Evolutionary conservation across 1,140 invertebrate genomes (phyloP).

Genomic region (Notospermus geniculatus): DNA sequence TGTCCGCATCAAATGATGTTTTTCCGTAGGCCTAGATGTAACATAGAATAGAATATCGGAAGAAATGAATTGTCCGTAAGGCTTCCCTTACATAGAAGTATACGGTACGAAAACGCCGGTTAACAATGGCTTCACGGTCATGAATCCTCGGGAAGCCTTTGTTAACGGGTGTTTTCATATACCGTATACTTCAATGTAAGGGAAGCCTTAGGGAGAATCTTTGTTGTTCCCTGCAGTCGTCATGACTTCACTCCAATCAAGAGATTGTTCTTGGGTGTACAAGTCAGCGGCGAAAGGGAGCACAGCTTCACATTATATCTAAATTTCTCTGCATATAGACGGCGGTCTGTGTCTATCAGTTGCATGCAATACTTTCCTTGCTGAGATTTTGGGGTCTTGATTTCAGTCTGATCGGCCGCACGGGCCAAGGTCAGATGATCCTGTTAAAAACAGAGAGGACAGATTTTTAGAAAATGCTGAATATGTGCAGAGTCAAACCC

Average conservation of each 20-base stretch:
- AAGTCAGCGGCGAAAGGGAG: conserved; percentile 73
- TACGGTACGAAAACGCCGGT: too few relatives aligned
- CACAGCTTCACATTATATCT: conserved; percentile 75
- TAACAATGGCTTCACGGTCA: too few relatives aligned
- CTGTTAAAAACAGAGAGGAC: conserved; percentile 50
- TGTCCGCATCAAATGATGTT: too few relatives aligned
- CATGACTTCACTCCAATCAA: conserved; percentile 68
- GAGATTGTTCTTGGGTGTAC: conserved; percentile 92
- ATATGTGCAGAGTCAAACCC: background rate
- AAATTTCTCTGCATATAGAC: conserved; percentile 68
- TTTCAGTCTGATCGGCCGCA: conserved; percentile 80
- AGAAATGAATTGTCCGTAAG: too few relatives aligned
- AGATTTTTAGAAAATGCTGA: background rate
- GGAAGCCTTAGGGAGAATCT: too few relatives aligned
- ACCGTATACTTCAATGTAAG: too few relatives aligned
- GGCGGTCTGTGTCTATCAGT: conserved; percentile 83
- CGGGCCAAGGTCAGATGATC: conserved; percentile 81
- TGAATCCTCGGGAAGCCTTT: too few relatives aligned
- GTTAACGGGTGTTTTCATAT: too few relatives aligned
- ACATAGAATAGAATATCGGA: too few relatives aligned
- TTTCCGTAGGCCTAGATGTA: too few relatives aligned
- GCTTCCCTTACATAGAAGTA: too few relatives aligned
- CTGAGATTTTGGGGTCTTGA: conserved; percentile 67
- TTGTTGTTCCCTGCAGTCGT: too few relatives aligned
- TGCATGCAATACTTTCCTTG: conserved; percentile 75